Evolutionary conservation across 2,888 invertebrate species (phyloP), one percentile per base, ranked within the genome.

Genomic region (Callimorpha dominula): DNA sequence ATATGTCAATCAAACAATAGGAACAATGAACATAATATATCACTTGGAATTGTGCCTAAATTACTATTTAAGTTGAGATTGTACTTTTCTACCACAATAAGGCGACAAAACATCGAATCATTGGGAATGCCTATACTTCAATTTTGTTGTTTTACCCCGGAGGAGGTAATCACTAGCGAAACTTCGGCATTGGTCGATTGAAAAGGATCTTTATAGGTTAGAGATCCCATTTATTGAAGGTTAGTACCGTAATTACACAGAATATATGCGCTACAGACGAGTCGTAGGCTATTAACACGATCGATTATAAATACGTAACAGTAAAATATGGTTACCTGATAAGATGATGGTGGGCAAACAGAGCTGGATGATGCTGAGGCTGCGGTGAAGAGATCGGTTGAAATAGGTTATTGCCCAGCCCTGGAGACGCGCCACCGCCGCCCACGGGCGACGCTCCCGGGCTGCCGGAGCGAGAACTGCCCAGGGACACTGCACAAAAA

Each of bases 401-500:
- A 92, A 99, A 99, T 82, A 99, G 97, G 93, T 98, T 98, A 91
- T 98, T 98, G 81, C 98, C 96, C 75, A 97, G 96, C 57, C 97
- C 97, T 69, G 98, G 98, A 88, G 98, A 98, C 17, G 98, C 98
- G 64, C 98, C 98, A 54, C 99, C 98, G 91, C 98, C 98, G 84
- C 99, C 98, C 83, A 99, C 96, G 8, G 99, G 89, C 63, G 98
- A 98, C 89, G 98, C 98, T 57, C 98, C 98, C 67, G 99, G 99
- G 68, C 99, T 99, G 70, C 98, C 98, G 62, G 99, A 99, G 76
- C 99, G 97, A 20, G 99, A 99, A 91, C 98, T 99, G 84, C 99
- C 98, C 85, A 99, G 96, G 17, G 99, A 99, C 84, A 99, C 99
- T 98, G 93, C 6, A 65, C 4, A 65, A 71, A 70, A 52, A 64